A percentile compares a stretch with the other conserved stretches of the same genome.
Evolutionary conservation across 2,113 vertebrate genomes (phyloP).

Genomic region (Pangasianodon hypophthalmus): DNA sequence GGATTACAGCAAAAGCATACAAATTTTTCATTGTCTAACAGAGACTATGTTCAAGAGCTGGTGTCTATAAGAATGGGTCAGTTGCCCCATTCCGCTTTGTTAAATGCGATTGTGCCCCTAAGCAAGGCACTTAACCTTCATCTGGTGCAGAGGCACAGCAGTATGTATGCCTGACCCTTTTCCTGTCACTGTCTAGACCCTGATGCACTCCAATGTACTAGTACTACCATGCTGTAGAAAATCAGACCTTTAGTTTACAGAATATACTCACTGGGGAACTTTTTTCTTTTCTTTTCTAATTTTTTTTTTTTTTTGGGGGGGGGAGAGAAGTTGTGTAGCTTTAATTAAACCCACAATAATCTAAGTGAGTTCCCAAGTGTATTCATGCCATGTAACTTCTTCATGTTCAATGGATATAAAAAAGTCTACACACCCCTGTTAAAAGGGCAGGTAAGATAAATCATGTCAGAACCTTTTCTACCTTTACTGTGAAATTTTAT

Average conservation of each 20-base stretch:
- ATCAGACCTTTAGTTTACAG: background rate
- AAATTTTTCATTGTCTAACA: background rate
- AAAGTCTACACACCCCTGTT: no score
- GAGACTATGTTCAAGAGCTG: slow-evolving; percentile 16
- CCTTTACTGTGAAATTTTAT: no score
- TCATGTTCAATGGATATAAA: background rate
- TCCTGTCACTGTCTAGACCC: slow-evolving; percentile 6
- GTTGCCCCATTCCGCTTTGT: background rate
- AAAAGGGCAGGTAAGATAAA: no score
- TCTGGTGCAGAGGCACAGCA: background rate
- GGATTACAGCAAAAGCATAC: background rate
- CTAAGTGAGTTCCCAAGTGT: background rate
- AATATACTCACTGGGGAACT: background rate
- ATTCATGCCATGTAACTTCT: slow-evolving; percentile 5
- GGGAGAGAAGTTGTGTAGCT: background rate
- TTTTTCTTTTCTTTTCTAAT: background rate
- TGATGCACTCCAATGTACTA: slow-evolving; percentile 1
- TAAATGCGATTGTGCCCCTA: background rate
- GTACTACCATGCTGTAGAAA: slow-evolving; percentile 2
- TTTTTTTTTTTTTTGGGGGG: background rate
- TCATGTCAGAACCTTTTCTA: no score
- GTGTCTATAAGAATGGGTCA: slow-evolving; percentile 2
- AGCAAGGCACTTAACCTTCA: slow-evolving; percentile 31
- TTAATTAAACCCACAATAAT: background rate
- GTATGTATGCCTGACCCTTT: background rate